Evolutionary conservation across 1,140 invertebrate species (phyloP).

Genomic region (Drosophila tristis): DNA sequence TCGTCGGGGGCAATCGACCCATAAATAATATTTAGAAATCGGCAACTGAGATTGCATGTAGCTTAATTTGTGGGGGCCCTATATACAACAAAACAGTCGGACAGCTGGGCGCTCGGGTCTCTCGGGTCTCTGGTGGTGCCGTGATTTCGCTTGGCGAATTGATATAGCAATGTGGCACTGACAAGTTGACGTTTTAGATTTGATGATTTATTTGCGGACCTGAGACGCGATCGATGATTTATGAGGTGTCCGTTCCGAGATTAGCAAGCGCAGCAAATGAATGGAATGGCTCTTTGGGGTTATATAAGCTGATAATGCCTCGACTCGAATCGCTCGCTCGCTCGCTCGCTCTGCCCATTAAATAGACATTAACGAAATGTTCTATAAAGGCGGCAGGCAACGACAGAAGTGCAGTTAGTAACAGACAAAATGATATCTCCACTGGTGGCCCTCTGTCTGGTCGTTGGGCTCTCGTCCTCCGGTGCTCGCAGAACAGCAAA

Average conservation of each 20-base stretch:
- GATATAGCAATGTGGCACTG: constrained; percentile 49
- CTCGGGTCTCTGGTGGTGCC: constrained; percentile 21
- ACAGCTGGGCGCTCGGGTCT: constrained; percentile 13
- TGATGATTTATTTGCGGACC: constrained; percentile 61
- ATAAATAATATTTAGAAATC: constrained; percentile 40
- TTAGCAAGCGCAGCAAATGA: constrained; percentile 35
- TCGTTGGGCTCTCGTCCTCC: too few relatives aligned
- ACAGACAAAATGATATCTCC: too few relatives aligned
- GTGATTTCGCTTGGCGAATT: constrained; percentile 62
- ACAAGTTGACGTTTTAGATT: constrained; percentile 70
- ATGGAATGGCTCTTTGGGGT: constrained; percentile 42
- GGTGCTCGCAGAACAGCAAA: too few relatives aligned
- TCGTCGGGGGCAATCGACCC: constrained; percentile 1
- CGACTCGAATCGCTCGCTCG: too few relatives aligned
- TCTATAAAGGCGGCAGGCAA: too few relatives aligned
- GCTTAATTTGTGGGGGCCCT: constrained; percentile 42
- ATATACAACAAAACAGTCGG: constrained; percentile 41
- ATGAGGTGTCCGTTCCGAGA: constrained; percentile 70
- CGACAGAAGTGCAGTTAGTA: too few relatives aligned
- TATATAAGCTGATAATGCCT: constrained; percentile 38
- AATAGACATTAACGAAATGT: constrained; percentile 6
- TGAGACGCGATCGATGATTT: constrained; percentile 42
- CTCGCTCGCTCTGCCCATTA: neutral
- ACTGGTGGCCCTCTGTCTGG: too few relatives aligned
- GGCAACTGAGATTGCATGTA: constrained; percentile 39